These are phyloP conservation scores for Pteropus alecto DNA, from an alignment of 2,113 vertebrate species.

Conservation along the genomic window DNA sequence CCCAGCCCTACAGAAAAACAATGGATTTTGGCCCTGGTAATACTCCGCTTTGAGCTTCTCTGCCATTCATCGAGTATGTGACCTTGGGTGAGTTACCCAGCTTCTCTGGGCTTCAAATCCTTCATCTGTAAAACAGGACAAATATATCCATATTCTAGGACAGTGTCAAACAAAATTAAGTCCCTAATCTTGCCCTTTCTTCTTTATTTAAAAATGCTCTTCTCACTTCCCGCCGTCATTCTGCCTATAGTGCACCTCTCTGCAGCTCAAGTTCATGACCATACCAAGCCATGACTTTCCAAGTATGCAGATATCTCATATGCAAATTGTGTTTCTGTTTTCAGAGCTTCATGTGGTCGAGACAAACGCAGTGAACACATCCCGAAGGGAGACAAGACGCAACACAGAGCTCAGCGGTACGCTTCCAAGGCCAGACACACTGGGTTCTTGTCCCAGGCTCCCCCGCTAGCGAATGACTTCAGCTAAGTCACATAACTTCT, in stretches of 20 bases:
- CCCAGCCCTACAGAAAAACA: background rate
- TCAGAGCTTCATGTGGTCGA: background rate
- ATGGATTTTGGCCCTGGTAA: background rate
- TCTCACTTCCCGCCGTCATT: background rate
- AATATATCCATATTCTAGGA: background rate
- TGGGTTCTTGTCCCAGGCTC: background rate
- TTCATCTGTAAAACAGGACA: background rate
- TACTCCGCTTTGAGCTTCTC: background rate
- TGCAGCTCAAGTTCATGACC: background rate
- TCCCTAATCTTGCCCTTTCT: background rate
- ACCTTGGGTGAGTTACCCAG: background rate
- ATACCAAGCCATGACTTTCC: background rate
- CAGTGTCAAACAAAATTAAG: background rate
- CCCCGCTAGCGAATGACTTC: background rate
- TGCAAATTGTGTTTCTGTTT: background rate
- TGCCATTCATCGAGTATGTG: background rate
- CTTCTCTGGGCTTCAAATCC: background rate
- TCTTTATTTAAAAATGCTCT: background rate
- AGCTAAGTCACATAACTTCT: background rate
- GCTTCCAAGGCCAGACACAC: background rate
- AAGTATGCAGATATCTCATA: background rate
- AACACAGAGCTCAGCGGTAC: background rate
- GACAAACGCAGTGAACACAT: background rate
- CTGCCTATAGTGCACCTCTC: rapidly evolving
- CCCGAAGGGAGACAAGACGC: background rate